These are phyloP conservation scores for Alcedo atthis DNA, from an alignment of 2,797 vertebrate genomes.

Conservation along the genomic window DNA sequence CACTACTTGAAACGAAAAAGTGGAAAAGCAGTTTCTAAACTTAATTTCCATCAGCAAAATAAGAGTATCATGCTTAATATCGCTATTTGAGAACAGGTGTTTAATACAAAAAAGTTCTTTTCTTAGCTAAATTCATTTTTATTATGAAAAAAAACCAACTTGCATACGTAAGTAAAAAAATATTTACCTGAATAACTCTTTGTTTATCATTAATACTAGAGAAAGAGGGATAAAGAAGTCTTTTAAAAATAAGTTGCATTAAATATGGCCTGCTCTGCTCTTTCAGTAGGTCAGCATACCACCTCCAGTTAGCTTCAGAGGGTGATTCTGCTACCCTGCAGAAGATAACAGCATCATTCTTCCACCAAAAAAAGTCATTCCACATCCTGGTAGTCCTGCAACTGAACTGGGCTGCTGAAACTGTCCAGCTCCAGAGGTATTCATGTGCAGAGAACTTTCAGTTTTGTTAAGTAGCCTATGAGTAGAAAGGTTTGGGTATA, in stretches of 20 bases:
- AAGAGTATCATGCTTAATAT: neutral
- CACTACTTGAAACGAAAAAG: neutral
- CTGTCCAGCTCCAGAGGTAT: neutral
- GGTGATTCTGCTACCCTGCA: slow-evolving; percentile 77
- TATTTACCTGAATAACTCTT: neutral
- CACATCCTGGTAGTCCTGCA: neutral
- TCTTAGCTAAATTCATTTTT: neutral
- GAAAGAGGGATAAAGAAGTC: neutral
- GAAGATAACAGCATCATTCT: slow-evolving; percentile 80
- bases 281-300: slow-evolving; percentile 62
- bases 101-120: neutral
- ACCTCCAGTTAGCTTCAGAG: slow-evolving; percentile 71
- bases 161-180: neutral
- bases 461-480: neutral
- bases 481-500: neutral
- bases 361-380: slow-evolving; percentile 32
- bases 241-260: slow-evolving; percentile 74
- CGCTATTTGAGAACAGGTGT: neutral
- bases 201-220: neutral
- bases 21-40: neutral
- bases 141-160: neutral
- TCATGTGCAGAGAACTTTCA: neutral
- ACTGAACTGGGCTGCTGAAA: neutral
- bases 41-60: neutral
- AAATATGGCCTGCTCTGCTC: slow-evolving; percentile 38